Conservation (phyloP, 1,140 invertebrate genomes). For the Psilanteris sp. region DNA sequence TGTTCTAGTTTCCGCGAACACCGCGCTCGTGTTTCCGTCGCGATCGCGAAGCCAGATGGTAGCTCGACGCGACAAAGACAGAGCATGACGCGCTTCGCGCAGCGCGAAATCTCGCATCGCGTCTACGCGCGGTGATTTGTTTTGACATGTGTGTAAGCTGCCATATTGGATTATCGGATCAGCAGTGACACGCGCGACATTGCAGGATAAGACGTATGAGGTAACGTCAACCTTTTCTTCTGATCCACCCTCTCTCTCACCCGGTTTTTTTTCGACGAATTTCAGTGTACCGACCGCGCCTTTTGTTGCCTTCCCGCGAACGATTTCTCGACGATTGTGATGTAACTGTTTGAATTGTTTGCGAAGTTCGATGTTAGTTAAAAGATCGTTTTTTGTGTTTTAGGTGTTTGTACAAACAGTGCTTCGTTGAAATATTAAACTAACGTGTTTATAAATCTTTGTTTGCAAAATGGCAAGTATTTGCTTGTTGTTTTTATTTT, state of each 20-base stretch:
- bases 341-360: background rate
- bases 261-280: background rate
- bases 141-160: constrained; percentile 75
- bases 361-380: background rate
- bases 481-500: no score
- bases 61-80: constrained; percentile 35
- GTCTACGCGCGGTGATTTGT: constrained; percentile 69
- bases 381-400: no score
- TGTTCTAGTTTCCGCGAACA: no score
- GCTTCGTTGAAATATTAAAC: no score
- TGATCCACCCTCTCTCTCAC: background rate
- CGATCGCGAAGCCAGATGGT: no score
- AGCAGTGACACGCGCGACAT: constrained; percentile 54
- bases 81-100: constrained; percentile 59
- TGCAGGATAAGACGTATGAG: constrained; percentile 18
- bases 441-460: no score
- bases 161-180: constrained; percentile 73
- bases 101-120: constrained; percentile 63
- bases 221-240: constrained; percentile 10
- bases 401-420: no score
- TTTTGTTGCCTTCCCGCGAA: constrained; percentile 7
- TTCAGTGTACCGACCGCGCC: constrained; percentile 26
- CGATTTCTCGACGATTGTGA: background rate
- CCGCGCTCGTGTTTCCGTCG: no score
- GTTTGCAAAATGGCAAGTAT: no score